Evolutionary conservation across 2,888 invertebrate species (phyloP).

Genomic region (Herminia tarsipennalis): DNA sequence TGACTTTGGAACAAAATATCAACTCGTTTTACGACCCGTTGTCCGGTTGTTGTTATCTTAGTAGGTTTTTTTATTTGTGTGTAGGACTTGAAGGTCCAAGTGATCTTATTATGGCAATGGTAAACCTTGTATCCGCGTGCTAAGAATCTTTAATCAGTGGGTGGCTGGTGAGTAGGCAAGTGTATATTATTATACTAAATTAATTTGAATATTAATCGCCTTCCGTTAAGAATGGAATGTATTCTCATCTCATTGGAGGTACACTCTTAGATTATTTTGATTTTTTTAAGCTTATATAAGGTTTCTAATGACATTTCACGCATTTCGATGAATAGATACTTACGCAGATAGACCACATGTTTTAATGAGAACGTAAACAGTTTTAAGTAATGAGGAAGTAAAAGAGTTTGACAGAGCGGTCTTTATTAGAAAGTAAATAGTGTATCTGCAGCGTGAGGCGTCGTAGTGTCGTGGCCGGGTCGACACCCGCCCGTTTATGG

Average conservation of each 20-base stretch:
- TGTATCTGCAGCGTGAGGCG: slow-evolving; percentile 43
- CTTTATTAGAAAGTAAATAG: slow-evolving; percentile 71
- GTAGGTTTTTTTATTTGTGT: slow-evolving; percentile 48
- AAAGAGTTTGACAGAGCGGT: slow-evolving; percentile 44
- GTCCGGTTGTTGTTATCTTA: slow-evolving; percentile 48
- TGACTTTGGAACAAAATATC: slow-evolving; percentile 8
- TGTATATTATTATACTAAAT: slow-evolving; percentile 45
- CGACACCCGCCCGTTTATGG: slow-evolving; percentile 76
- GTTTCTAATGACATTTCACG: not conserved
- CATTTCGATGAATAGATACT: slow-evolving; percentile 4
- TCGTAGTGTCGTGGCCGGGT: slow-evolving; percentile 56
- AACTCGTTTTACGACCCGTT: slow-evolving; percentile 35
- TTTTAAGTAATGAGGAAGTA: slow-evolving; percentile 32
- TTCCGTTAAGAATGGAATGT: slow-evolving; percentile 52
- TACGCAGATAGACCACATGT: slow-evolving; percentile 24
- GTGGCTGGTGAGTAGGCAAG: slow-evolving; percentile 44
- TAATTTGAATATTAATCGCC: slow-evolving; percentile 55
- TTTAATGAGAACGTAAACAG: slow-evolving; percentile 28
- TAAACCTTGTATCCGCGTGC: slow-evolving; percentile 48
- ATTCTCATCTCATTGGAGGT: not conserved
- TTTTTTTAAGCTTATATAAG: too few species aligned
- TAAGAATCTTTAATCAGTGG: slow-evolving; percentile 52
- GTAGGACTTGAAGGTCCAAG: slow-evolving; percentile 61
- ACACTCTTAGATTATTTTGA: too few species aligned
- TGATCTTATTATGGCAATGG: slow-evolving; percentile 52